Evolutionary conservation across 2,113 vertebrate species (phyloP).

Genomic region (Ivindomyrus marchei): DNA sequence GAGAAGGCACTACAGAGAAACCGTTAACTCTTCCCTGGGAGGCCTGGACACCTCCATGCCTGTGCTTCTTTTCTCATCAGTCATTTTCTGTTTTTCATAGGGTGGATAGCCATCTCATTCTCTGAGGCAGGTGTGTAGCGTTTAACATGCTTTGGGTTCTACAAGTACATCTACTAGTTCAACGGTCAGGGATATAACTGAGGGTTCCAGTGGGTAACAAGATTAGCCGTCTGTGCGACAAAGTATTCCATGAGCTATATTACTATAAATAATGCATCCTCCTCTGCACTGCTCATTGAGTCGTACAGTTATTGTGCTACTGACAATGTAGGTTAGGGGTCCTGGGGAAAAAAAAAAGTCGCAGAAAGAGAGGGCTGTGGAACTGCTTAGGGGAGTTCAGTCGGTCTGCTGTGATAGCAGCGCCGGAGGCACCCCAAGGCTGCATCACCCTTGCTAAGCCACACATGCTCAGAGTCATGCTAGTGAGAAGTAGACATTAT

Average conservation of each 20-base stretch:
- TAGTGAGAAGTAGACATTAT: neutral
- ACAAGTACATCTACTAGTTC: neutral
- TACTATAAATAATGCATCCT: slow-evolving; percentile 13
- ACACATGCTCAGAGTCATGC: neutral
- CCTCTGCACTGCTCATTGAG: neutral
- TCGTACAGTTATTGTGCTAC: slow-evolving; percentile 5
- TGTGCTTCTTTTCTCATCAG: neutral
- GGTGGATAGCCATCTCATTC: neutral
- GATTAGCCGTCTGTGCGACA: neutral
- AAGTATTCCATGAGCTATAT: neutral
- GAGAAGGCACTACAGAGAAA: slow-evolving; percentile 25
- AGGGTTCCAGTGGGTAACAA: neutral
- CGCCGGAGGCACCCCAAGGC: neutral
- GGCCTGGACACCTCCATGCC: slow-evolving; percentile 7
- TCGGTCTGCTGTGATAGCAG: neutral
- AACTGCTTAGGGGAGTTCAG: neutral
- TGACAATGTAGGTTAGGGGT: slow-evolving; percentile 9
- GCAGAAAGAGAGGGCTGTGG: neutral
- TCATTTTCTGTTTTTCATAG: neutral
- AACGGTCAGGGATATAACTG: neutral
- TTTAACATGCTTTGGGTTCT: neutral
- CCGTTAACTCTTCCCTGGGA: slow-evolving; percentile 25
- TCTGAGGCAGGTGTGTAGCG: neutral
- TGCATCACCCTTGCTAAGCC: neutral
- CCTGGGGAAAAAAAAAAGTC: neutral